These are phyloP conservation scores for Pachycephala philippinensis DNA, from an alignment of 2,113 vertebrate genomes.

Conservation along the genomic window DNA sequence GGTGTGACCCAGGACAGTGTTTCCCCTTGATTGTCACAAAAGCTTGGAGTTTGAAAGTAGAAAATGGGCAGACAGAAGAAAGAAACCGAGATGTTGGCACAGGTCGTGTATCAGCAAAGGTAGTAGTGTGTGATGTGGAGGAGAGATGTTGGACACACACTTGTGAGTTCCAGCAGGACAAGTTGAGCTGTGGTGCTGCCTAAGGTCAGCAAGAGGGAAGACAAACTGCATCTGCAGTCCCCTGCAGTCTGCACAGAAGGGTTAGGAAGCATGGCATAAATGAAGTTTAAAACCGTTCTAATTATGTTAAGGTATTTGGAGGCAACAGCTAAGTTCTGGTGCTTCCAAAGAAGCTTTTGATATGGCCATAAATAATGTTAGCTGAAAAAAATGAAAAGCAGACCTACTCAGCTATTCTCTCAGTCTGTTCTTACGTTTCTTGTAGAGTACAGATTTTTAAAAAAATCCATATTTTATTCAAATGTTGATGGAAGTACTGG, in stretches of 20 bases:
- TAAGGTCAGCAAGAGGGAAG: not conserved
- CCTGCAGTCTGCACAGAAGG: not conserved
- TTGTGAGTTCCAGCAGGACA: not conserved
- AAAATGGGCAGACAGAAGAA: not conserved
- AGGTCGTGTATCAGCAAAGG: not conserved
- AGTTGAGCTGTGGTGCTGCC: not conserved
- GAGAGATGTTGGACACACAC: not conserved
- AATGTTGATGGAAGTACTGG: not conserved
- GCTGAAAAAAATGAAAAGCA: not conserved
- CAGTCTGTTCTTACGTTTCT: not conserved
- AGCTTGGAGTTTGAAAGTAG: not conserved
- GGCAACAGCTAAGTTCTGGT: not conserved
- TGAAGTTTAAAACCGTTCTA: not conserved
- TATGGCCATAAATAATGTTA: not conserved
- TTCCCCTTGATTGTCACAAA: not conserved
- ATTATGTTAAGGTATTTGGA: not conserved
- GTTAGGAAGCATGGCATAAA: not conserved
- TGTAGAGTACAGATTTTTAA: not conserved
- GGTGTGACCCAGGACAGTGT: not conserved
- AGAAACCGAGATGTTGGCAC: not conserved
- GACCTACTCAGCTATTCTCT: not conserved
- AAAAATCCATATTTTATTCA: not conserved
- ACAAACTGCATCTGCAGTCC: not conserved
- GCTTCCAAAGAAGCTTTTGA: not conserved
- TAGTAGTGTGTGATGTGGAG: rapidly evolving